These are phyloP conservation scores for Phyllotreta cruciferae DNA, from an alignment of 2,888 invertebrate species.

Conservation along the genomic window DNA sequence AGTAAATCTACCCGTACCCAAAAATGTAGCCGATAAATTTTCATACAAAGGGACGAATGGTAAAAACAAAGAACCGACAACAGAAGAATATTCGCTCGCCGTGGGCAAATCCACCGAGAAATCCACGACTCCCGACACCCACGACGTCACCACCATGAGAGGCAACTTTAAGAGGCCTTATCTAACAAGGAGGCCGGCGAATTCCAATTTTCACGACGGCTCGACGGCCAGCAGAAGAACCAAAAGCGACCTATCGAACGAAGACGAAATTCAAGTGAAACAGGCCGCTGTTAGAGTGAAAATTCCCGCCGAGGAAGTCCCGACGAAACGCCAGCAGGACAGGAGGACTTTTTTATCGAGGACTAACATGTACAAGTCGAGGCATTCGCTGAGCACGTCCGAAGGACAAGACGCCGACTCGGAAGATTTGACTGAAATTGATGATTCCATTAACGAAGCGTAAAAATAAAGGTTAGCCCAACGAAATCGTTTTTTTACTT, in stretches of 20 bases:
- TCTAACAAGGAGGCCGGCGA: constrained; percentile 82
- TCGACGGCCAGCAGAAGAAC: constrained; percentile 70
- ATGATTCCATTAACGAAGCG: constrained; percentile 34
- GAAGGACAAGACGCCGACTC: constrained; percentile 12
- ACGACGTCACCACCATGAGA: constrained; percentile 61
- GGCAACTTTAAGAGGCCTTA: constrained; percentile 80
- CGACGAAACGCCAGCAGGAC: constrained; percentile 10
- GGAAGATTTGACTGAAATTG: constrained; percentile 30
- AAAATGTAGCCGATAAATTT: constrained; percentile 75
- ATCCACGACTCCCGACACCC: not conserved
- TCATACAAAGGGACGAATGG: constrained; percentile 69
- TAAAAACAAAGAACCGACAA: constrained; percentile 39
- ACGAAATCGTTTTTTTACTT: not conserved
- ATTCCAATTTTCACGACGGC: constrained; percentile 63
- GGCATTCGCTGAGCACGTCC: constrained; percentile 24
- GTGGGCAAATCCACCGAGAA: constrained; percentile 1
- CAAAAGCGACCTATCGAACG: too few relatives aligned
- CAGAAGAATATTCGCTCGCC: constrained; percentile 66
- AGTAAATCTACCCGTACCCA: constrained; percentile 81
- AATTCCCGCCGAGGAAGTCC: constrained; percentile 18
- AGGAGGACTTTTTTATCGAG: constrained; percentile 4
- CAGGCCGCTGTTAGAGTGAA: constrained; percentile 28
- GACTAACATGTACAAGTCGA: constrained; percentile 19
- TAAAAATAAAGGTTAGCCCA: constrained; percentile 19
- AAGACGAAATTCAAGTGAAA: constrained; percentile 33